These are phyloP conservation scores for Ceratina australensis DNA, from an alignment of 1,140 invertebrate genomes.

Conservation along the genomic window DNA sequence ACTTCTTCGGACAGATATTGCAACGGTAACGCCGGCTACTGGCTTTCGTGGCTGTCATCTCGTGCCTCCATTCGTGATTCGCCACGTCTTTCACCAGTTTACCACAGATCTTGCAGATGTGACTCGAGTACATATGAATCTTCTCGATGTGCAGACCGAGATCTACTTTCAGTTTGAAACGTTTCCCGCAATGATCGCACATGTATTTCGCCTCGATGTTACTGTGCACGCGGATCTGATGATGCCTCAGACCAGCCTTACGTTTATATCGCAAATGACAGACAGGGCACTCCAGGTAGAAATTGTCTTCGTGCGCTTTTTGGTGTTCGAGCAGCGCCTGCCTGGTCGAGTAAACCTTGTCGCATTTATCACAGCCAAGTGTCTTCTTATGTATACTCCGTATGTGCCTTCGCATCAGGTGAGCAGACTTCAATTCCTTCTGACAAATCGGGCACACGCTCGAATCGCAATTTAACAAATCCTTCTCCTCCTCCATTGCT, in stretches of 20 bases:
- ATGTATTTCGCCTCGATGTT: slow-evolving; percentile 28
- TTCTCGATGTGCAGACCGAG: slow-evolving; percentile 70
- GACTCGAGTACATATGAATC: slow-evolving; percentile 71
- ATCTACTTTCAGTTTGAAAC: slow-evolving; percentile 77
- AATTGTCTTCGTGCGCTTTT: slow-evolving; percentile 51
- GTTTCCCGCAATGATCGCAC: slow-evolving; percentile 33
- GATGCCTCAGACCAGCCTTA: slow-evolving; percentile 77
- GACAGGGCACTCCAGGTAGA: slow-evolving; percentile 56
- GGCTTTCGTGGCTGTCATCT: slow-evolving; percentile 31
- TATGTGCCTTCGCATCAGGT: slow-evolving; percentile 72
- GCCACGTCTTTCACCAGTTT: slow-evolving; percentile 62
- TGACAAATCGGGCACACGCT: slow-evolving; percentile 74
- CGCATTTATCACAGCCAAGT: slow-evolving; percentile 74
- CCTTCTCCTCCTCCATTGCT: neutral
- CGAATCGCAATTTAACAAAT: neutral
- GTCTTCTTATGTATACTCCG: slow-evolving; percentile 72
- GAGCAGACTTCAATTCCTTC: slow-evolving; percentile 73
- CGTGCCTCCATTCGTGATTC: slow-evolving; percentile 63
- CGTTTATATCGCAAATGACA: slow-evolving; percentile 78
- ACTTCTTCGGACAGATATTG: slow-evolving; percentile 77
- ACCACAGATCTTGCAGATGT: slow-evolving; percentile 47
- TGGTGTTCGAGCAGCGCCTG: slow-evolving; percentile 46
- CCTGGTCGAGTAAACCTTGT: slow-evolving; percentile 59
- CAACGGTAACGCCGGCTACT: slow-evolving; percentile 70
- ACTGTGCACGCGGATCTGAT: slow-evolving; percentile 75